Evolutionary conservation across 2,113 vertebrate species (phyloP), one percentile per base, ranked within the genome.

Genomic region (zebrafish (Danio rerio)): DNA sequence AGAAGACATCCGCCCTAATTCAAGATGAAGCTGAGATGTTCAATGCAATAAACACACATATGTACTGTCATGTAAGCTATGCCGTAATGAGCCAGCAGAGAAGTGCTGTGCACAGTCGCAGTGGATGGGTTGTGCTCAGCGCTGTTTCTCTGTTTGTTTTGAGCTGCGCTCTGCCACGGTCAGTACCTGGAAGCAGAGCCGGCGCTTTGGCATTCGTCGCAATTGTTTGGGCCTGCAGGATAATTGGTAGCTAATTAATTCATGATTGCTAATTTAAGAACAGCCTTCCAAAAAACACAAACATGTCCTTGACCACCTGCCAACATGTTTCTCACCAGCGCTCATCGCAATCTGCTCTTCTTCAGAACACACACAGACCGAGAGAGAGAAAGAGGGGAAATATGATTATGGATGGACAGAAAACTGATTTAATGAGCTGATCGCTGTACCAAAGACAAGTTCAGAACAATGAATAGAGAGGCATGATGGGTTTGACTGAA

Each of bases 221-320:
- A 83, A 78, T 81, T 83, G 77, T 83, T 77, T 73, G 81, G 78
- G 79, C 42, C 55, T 79, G 75, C 50, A 31, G 71, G 81, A 78
- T 85, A 85, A 85, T 78, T 83, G 66, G 15, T 73, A 73, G 45
- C 10, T 83, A 81, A 85, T 85, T 83, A 81, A 87, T 81, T 83
- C 69, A 81, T 83, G 79, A 85, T 81, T 78, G 81, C 83, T 85
- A 62, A 83, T 83, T 87, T 81, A 81, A 83, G 83, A 76, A 78
- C 78, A 69, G 81, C 79, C 70, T 68, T 69, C 69, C 20, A 72
- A 85, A 85, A 83, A 52, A 79, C 70, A 84, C 61, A 83, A 52
- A 85, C 66, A 81, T 56, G 75, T 85, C 62, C 81, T 81, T 87
- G 86, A 85, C 71, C 81, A 85, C 68, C 86, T 87, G 86, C 86